Evolutionary conservation across 23 tunicate species (phyloP), one percentile per base, ranked within the genome.

Genomic region (Halocynthia roretzi): DNA sequence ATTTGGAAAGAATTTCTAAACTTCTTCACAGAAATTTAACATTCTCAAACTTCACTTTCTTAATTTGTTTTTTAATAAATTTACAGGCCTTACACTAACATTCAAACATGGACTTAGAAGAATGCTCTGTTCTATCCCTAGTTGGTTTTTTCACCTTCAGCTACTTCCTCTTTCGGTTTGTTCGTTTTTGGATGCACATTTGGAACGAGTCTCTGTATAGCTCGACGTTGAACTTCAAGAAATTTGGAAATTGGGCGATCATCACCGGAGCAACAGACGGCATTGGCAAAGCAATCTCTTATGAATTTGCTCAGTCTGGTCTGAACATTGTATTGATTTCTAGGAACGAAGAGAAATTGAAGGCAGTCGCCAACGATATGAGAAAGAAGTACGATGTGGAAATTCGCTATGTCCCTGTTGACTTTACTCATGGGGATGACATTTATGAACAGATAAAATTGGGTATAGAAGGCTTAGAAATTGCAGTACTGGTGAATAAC

Each of bases 401-500:
- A 10, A 64, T 74, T 7, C 55, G 19, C 14, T 22, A 22, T 54
- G 20, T 74, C 14, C 54, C 78, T 19, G 78, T 74, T 48, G 78
- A 74, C 56, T 74, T 74, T 74, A 8, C 62, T 7, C 18, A 54
- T 54, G 70, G 19, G 22, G 63, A 74, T 54, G 63, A 54, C 56
- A 74, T 74, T 74, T 74, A 74, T 56, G 64, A 74, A 18, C 31
- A 5, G n/a, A 74, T 74, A 74, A 54, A 54, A 50, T 62, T n/a
- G 18, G 78, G 55, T 17, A 12, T 74, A n/a, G 5, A 17, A 19
- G 78, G 23, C 5, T 63, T 74, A 8, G 62, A 53, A 9, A 74
- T 74, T 10, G 78, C 78, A 50, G 56, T 74, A n/a, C 23, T 74
- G 78, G 78, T 74, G n/a, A 74, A 74, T 53, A 74, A 74, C 55